Conservation (phyloP, 2,888 invertebrate species). For the Mechanitis mazaeus region DNA sequence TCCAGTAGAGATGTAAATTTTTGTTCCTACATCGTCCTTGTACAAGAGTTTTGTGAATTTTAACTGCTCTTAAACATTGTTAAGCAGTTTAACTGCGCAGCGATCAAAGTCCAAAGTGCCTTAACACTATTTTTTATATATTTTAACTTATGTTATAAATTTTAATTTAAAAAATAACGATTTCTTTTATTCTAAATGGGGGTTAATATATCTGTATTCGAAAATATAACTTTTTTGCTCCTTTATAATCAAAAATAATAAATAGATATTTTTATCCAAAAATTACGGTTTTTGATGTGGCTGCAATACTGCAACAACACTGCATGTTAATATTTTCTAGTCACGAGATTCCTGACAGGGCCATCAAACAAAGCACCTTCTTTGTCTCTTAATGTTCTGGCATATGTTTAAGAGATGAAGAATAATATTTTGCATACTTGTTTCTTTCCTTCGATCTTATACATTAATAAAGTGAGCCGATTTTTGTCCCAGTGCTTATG, state of each 20-base stretch:
- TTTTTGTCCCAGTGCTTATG: too few species aligned
- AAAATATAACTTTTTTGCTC: too few species aligned
- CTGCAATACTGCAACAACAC: too few species aligned
- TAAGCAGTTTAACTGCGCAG: constrained; percentile 9
- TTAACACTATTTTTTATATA: neutral
- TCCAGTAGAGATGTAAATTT: neutral
- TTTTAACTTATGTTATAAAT: neutral
- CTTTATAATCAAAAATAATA: too few species aligned
- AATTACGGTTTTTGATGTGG: too few species aligned
- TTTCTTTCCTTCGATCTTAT: too few species aligned
- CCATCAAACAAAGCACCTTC: constrained; percentile 20
- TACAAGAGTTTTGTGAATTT: constrained; percentile 6
- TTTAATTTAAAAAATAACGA: too few species aligned
- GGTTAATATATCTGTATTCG: too few species aligned
- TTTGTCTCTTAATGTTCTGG: neutral
- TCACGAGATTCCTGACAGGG: constrained; percentile 16
- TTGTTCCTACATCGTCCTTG: neutral
- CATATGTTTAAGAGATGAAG: constrained; percentile 1
- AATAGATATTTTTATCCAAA: too few species aligned
- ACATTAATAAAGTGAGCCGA: too few species aligned
- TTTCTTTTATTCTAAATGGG: too few species aligned
- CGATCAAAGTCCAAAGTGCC: constrained; percentile 10
- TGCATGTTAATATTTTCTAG: constrained; percentile 4
- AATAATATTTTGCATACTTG: constrained; percentile 8
- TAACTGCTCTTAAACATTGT: constrained; percentile 9